These are phyloP conservation scores for Cyprinodon tularosa DNA, from an alignment of 2,113 vertebrate species.

Conservation along the genomic window DNA sequence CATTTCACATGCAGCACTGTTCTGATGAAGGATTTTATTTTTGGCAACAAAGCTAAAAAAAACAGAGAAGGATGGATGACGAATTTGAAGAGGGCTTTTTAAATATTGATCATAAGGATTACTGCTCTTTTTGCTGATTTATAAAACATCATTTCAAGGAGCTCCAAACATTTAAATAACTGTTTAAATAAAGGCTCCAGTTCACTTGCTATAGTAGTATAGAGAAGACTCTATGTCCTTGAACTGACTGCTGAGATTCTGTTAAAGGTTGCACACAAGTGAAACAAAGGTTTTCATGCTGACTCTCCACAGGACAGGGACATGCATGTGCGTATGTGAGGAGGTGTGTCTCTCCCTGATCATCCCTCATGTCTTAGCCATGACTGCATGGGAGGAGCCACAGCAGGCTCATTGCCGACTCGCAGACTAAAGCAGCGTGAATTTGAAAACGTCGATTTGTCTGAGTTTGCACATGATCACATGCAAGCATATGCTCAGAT, in stretches of 20 bases:
- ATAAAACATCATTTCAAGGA: not conserved
- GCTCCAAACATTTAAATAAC: not conserved
- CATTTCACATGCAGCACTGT: slow-evolving; percentile 7
- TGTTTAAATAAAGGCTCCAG: not conserved
- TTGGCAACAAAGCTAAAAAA: slow-evolving; percentile 15
- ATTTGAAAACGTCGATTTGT: slow-evolving; percentile 25
- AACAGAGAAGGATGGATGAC: slow-evolving; percentile 1
- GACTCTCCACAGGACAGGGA: slow-evolving; percentile 10
- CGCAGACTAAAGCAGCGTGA: slow-evolving; percentile 70
- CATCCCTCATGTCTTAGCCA: slow-evolving; percentile 45
- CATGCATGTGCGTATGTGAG: slow-evolving; percentile 20
- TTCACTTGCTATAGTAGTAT: not conserved
- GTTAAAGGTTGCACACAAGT: not conserved
- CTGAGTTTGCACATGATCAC: slow-evolving; percentile 46
- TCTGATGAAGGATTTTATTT: slow-evolving; percentile 29
- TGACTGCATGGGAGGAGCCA: slow-evolving; percentile 74
- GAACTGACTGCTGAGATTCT: slow-evolving; percentile 1
- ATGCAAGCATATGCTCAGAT: not conserved
- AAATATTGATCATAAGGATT: slow-evolving; percentile 43
- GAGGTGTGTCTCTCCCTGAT: slow-evolving; percentile 44
- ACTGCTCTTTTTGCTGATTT: not conserved
- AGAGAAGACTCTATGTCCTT: not conserved
- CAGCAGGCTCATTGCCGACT: slow-evolving; percentile 57
- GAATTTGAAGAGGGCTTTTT: slow-evolving; percentile 16
- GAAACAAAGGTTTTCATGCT: not conserved